Conservation (phyloP, 2,113 vertebrate species). For the Sclerurus mexicanus region DNA sequence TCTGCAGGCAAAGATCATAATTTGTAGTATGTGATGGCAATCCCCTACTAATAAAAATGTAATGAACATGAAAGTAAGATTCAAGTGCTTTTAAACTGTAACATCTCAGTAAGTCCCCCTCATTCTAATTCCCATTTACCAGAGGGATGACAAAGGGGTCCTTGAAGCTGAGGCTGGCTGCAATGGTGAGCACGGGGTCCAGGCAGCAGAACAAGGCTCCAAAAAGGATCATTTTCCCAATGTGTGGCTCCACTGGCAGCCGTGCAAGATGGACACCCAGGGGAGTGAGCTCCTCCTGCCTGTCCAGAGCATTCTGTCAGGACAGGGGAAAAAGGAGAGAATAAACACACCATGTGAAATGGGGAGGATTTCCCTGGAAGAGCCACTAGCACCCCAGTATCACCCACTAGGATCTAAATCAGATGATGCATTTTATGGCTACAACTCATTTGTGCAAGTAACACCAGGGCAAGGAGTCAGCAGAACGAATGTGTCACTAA, state of each 20-base stretch:
- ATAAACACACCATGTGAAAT: accelerated
- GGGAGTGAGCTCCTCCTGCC: slow-evolving; percentile 88
- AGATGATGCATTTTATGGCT: background rate
- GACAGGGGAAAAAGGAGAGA: background rate
- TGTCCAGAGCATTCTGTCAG: slow-evolving; percentile 91
- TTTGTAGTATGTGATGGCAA: background rate
- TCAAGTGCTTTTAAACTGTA: background rate
- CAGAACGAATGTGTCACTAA: accelerated
- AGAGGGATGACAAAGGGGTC: slow-evolving; percentile 97
- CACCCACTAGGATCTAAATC: background rate
- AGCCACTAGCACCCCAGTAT: accelerated
- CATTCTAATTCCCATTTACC: slow-evolving; percentile 70
- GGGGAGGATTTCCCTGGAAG: background rate
- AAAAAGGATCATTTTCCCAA: slow-evolving; percentile 97
- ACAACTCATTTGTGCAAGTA: background rate
- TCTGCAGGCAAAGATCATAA: background rate
- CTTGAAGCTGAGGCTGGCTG: slow-evolving; percentile 98
- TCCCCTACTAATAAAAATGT: background rate
- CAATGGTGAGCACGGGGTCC: slow-evolving; percentile 93
- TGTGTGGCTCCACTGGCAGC: slow-evolving; percentile 94
- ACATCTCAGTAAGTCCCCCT: background rate
- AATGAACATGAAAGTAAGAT: background rate
- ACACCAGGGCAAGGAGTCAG: background rate
- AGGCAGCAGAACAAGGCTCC: slow-evolving; percentile 94
- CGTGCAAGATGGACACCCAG: slow-evolving; percentile 92